Conservation (phyloP, 2,113 vertebrate species). For the Rhodinocichla rosea region DNA sequence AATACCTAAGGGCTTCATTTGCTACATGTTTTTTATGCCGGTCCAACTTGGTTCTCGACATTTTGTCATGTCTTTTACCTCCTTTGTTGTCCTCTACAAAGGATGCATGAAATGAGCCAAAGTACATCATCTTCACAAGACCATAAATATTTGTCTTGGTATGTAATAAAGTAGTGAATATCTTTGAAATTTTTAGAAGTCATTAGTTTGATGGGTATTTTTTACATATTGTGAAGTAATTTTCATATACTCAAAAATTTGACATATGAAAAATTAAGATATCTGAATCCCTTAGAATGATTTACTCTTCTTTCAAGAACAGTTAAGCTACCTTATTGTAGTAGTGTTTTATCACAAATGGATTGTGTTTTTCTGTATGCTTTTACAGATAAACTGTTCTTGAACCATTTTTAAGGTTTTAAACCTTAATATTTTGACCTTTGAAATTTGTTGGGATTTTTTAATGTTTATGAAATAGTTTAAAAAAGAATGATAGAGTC, state of each 20-base stretch:
- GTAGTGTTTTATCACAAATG: background rate
- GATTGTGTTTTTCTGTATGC: background rate
- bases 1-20: background rate
- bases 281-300: background rate
- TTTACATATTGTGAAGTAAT: background rate
- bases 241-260: background rate
- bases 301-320: background rate
- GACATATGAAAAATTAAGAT: background rate
- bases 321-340: background rate
- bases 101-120: background rate
- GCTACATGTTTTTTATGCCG: background rate
- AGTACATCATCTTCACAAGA: background rate
- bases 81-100: background rate
- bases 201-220: background rate
- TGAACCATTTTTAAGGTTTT: background rate
- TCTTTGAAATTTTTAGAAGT: background rate
- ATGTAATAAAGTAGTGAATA: background rate
- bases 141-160: background rate
- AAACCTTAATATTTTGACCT: background rate
- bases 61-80: background rate
- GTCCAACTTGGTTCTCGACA: background rate
- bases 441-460: background rate
- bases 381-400: background rate
- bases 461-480: background rate
- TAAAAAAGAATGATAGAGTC: background rate